Evolutionary conservation across 2,797 vertebrate species (phyloP), one percentile per base, ranked within the genome.

Genomic region (Tapirus indicus): DNA sequence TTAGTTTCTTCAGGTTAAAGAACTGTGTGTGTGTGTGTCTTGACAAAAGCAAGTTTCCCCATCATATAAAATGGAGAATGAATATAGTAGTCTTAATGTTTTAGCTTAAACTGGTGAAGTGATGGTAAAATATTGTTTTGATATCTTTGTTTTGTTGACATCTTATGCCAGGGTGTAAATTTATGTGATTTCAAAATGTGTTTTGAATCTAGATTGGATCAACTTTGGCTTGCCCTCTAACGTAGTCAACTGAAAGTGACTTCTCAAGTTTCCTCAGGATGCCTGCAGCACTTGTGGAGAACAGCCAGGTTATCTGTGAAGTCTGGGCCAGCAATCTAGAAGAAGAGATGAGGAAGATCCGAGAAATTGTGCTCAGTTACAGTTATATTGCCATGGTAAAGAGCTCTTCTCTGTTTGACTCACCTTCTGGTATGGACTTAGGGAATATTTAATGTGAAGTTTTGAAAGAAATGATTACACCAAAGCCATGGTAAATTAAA

Each of bases 261-360:
- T 94, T 69, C 78, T 62, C 58, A 41, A 64, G 62, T 85, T 85
- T 83, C 93, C 97, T 98, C 99, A 99, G 98, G 98, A 99, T 99
- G 99, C 99, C 99, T 96, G 99, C 99, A 60, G 99, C 99, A 95
- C 99, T 99, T 97, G 99, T 99, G 98, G 99, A 99, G 98, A 99
- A 99, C 97, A 99, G 99, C 98, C 99, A 99, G 98, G 99, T 99
- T 83, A 99, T 99, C 99, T 99, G 99, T 98, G 99, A 99, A 96
- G 99, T 99, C 91, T 99, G 99, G 99, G 99, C 99, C 69, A 99
- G 99, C 99, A 99, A 99, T 91, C 99, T 99, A 96, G 99, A 99
- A 97, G 99, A 99, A 58, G 99, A 99, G 98, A 99, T 99, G 99
- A 99, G 99, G 98, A 99, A 99, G 97, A 99, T 99, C 96, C 99